Evolutionary conservation across 2,888 invertebrate species (phyloP), one percentile per base, ranked within the genome.

Genomic region (Lordiphosa fenestrarum): DNA sequence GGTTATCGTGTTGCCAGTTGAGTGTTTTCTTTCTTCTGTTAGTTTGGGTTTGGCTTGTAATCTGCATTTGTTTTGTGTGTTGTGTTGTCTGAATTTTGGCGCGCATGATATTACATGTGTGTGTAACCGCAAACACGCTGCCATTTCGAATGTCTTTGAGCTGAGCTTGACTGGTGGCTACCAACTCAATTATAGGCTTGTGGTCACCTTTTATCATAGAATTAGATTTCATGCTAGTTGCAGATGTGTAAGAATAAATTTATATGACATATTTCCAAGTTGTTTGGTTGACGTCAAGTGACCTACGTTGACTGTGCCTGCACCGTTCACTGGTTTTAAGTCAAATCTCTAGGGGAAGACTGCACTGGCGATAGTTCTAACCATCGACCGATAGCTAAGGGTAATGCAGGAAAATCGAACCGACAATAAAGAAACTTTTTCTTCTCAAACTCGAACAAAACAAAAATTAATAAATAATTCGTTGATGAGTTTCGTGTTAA

Each of bases 91-190:
- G 62, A 54, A 52, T 67, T 55, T 67, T 69, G 82, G 68, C 82
- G 73, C 71, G 66, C 58, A 75, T 75, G 66, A 61, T 64, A 78
- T 69, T 78, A 71, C 73, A 75, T 9, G 21, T 55, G 10, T 7
- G 23, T 12, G 38, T 73, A 77, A 72, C 76, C 76, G 50, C 76
- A 81, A 44, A 67, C 67, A 59, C 53, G 42, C 25, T 41, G 53
- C 48, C 15, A 37, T 59, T 38, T 50, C 21, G 19, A 49, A 49
- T 49, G 56, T 50, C 47, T 51, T 58, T 40, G 30, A 30, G 30
- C 19, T 33, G n/a, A 39, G 13, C 39, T 46, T 30, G 33, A 40
- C 40, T 50, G 37, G 39, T 39, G 39, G 30, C 42, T 50, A 39
- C 44, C 46, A 50, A 55, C 62, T 63, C 63, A 50, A 63, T 62